A percentile compares a stretch with the other conserved stretches of the same genome.
Conservation (phyloP, 2,113 vertebrate species). For the Triplophysa dalaica region DNA sequence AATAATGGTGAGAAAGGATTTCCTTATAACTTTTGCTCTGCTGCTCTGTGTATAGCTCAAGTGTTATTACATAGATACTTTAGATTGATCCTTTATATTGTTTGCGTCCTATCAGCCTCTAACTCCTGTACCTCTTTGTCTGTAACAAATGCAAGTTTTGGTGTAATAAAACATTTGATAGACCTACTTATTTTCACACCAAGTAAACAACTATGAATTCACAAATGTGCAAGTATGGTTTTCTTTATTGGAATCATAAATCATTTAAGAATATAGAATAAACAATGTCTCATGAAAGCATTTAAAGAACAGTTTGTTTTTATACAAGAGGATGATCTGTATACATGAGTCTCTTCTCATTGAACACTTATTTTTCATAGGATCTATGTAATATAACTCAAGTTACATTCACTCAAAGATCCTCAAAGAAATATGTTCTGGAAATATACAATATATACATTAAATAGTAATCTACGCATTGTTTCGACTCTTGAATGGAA, state of each 20-base stretch:
- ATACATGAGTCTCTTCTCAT: background rate
- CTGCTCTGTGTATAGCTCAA: background rate
- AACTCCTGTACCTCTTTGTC: background rate
- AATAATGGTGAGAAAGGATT: background rate
- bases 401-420: too few relatives aligned
- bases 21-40: background rate
- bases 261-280: background rate
- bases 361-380: too few relatives aligned
- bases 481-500: background rate
- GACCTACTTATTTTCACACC: background rate
- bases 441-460: slow-evolving; percentile 2
- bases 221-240: too few relatives aligned
- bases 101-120: background rate
- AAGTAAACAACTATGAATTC: too few relatives aligned
- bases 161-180: background rate
- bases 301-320: background rate
- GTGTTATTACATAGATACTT: background rate
- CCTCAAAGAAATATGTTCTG: background rate
- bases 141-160: background rate
- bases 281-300: background rate
- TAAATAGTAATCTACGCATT: background rate
- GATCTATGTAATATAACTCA: too few relatives aligned
- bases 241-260: slow-evolving; percentile 10
- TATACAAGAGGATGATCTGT: background rate
- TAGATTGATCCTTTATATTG: background rate